Base-by-base conservation (phyloP, 1,140 invertebrate genomes). In the Drosophila pseudoananassae region DNA sequence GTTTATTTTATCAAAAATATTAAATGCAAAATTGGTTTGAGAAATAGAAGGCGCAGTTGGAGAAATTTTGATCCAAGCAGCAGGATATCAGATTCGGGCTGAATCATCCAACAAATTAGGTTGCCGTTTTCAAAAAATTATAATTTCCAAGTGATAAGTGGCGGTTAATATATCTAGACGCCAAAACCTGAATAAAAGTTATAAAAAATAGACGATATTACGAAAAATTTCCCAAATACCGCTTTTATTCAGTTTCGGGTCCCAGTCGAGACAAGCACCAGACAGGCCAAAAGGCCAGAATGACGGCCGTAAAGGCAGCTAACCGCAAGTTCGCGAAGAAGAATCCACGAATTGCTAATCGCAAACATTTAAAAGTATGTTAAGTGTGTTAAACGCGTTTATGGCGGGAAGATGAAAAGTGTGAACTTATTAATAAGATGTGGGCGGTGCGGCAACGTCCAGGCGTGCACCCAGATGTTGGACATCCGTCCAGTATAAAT, bases 1-100 rank as follows among this genome's bases (percentile, higher is more conserved):
- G 33, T 74, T 74, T 74, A 74, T 53, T 52, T 64, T 38, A 36
- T 12, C 15, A 17, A 17, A 54, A 55, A 69, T 55, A 56, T 56
- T 50, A 36, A 29, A 50, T 45, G 52, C 45, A 54, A 73, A 72
- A 63, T 12, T n/a, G 9, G 12, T 29, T 58, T 15, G 10, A 47
- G 29, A 59, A 60, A 61, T 54, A 54, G 23, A 15, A 17, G 31
- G 33, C 57, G 59, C 64, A 64, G 40, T 59, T 9, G 60, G 54
- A 12, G 14, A 59, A 45, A 45, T 29, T 45, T 55, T 25, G 27
- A 4, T 12, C 25, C 33, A 63, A 55, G 49, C 70, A 72, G 46
- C 69, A 50, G 56, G 70, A 72, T 45, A 72, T 57, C 38, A 1
- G 8, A 57, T 25, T 31, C 33, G 10, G 15, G 56, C 23, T 45